Conservation (phyloP, 1,140 invertebrate genomes). For the Harpegnathos saltator region DNA sequence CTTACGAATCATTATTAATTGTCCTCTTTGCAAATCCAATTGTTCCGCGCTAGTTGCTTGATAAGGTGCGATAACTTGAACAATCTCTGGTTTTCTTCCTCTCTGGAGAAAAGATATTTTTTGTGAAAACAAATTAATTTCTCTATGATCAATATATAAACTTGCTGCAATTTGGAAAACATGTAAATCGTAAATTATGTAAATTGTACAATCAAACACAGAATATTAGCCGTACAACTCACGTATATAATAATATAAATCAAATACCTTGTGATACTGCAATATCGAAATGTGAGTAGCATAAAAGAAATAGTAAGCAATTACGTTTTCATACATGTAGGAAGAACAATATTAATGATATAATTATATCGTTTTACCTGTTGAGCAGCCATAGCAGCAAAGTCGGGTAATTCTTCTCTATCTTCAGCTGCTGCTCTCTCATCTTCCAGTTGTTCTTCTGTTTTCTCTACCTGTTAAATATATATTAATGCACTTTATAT, state of each 20-base stretch:
- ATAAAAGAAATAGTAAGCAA: slow-evolving; percentile 51
- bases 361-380: slow-evolving; percentile 83
- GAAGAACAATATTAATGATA: not conserved
- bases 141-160: slow-evolving; percentile 8
- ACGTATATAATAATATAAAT: slow-evolving; percentile 31
- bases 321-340: slow-evolving; percentile 52
- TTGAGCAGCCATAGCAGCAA: slow-evolving; percentile 85
- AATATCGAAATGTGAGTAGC: slow-evolving; percentile 59
- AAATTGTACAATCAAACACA: not conserved
- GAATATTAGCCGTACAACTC: not conserved
- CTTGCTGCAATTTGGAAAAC: not conserved
- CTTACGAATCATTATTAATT: slow-evolving; percentile 97
- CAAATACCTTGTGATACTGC: slow-evolving; percentile 79
- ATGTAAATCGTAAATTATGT: slow-evolving; percentile 2
- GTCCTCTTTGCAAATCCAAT: slow-evolving; percentile 95
- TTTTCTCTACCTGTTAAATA: slow-evolving; percentile 82
- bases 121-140: slow-evolving; percentile 31
- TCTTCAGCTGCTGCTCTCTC: slow-evolving; percentile 85
- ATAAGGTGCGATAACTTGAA: slow-evolving; percentile 95
- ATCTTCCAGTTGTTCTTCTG: slow-evolving; percentile 83
- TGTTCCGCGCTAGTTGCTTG: slow-evolving; percentile 96
- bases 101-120: slow-evolving; percentile 74
- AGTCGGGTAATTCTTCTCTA: slow-evolving; percentile 84
- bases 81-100: slow-evolving; percentile 94
- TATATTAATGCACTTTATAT: slow-evolving; percentile 44